Base-by-base conservation (phyloP, 2,113 vertebrate genomes). In the Aegotheles bennettii region DNA sequence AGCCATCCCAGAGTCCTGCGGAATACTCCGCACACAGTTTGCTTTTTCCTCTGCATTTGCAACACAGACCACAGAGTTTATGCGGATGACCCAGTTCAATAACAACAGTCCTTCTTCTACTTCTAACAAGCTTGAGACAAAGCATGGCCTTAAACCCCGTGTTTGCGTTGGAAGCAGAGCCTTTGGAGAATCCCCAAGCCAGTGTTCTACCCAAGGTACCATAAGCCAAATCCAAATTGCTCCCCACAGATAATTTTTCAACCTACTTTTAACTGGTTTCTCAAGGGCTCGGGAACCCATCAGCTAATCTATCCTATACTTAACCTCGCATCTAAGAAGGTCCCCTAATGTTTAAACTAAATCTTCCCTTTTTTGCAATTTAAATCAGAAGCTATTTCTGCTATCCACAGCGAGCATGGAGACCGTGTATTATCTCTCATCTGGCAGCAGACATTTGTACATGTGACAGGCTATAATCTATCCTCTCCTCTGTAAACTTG, bases 271-370 rank as follows among this genome's bases (percentile, higher is more conserved):
- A 94, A 70, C 17, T 19, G 15, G 11, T 33, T 94, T 90, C 80
- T 90, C 67, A 86, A 88, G 90, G 85, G 50, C 68, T 81, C 29
- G 7, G n/a, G 36, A 94, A 77, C n/a, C 45, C 60, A 86, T 33
- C 36, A 81, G 57, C 69, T 84, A 89, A 90, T 84, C 89, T 80
- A 48, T n/a, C 48, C 76, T 50, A 16, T 57, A 81, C 42, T 96
- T 95, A 95, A 92, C 68, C 80, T 74, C 80, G 42, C 23, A 84
- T 65, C 35, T 91, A 86, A 92, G 61, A 93, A 94, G 71, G 63
- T 88, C 48, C 3, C 6, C 31, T 83, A 54, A 74, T 31, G 12
- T 79, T 95, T 51, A 85, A 85, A 83, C 35, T 47, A 88, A 93
- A 80, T 73, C 38, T 73, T 65, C 81, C 45, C 10, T 18, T 43